Percentiles rank a stretch among this genome's conserved stretches.
phyloP scores from a whole-genome alignment of 2,888 invertebrate species.

The Drosophila percnosoma region DNA sequence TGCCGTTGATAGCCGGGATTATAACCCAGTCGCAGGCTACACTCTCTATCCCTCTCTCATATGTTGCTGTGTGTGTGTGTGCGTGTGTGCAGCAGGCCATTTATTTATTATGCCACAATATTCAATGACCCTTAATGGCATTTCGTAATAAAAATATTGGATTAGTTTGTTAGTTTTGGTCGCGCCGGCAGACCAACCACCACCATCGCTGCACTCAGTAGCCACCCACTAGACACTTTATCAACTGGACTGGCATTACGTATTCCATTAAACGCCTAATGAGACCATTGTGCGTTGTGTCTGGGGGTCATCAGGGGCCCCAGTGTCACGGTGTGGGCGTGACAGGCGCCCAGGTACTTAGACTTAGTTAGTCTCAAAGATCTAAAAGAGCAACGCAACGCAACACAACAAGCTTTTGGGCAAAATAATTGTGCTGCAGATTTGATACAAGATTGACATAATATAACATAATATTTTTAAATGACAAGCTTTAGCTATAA shows the following conservation, averaged over 20 bases:
- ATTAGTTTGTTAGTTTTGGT: conserved; percentile 78
- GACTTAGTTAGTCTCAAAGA: conserved; percentile 41
- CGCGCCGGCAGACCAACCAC: conserved; percentile 48
- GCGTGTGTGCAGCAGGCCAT: conserved; percentile 49
- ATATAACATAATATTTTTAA: conserved; percentile 1
- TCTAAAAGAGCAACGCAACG: conserved; percentile 38
- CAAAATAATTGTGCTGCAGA: not conserved
- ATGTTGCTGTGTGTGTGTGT: conserved; percentile 11
- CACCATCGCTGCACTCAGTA: conserved; percentile 15
- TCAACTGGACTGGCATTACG: conserved; percentile 69
- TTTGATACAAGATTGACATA: not conserved
- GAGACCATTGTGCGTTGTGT: conserved; percentile 67
- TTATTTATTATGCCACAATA: conserved; percentile 80
- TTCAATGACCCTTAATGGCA: conserved; percentile 82
- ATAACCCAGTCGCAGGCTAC: conserved; percentile 43
- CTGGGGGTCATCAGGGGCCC: conserved; percentile 54
- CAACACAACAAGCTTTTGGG: conserved; percentile 5
- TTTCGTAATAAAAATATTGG: conserved; percentile 81
- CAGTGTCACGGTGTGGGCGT: conserved; percentile 19
- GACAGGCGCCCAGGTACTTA: conserved; percentile 52
- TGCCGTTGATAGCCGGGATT: conserved; percentile 78
- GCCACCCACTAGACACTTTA: conserved; percentile 61
- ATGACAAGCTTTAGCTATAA: not conserved
- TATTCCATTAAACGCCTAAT: conserved; percentile 78
- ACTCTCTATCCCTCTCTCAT: conserved; percentile 1